Evolutionary conservation across 2,888 invertebrate genomes (phyloP).

Genomic region (Rhodophaea formosa): DNA sequence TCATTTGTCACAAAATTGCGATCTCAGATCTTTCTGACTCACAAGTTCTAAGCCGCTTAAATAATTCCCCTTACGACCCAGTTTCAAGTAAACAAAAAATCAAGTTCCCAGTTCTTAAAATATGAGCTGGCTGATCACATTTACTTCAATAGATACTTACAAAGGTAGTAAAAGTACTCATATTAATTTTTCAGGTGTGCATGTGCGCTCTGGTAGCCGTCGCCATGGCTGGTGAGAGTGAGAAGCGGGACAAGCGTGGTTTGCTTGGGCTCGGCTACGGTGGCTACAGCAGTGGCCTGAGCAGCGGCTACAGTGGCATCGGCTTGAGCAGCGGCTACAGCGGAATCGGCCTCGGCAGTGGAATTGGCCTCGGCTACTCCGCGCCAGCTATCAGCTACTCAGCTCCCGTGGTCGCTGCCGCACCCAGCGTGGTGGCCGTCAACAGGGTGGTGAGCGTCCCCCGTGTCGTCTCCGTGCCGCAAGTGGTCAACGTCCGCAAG

Average conservation of each 20-base stretch:
- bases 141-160: no score
- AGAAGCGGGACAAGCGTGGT: slow-evolving; percentile 29
- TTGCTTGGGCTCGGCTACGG: slow-evolving; percentile 21
- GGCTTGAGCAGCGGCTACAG: slow-evolving; percentile 21
- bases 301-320: slow-evolving; percentile 21
- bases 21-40: no score
- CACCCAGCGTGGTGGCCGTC: slow-evolving; percentile 40
- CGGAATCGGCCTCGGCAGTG: slow-evolving; percentile 15
- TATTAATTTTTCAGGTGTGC: slow-evolving; percentile 29
- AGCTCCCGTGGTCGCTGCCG: slow-evolving; percentile 23
- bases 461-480: slow-evolving; percentile 44
- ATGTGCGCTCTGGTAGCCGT: slow-evolving; percentile 33
- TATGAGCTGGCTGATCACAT: no score
- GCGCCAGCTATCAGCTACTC: slow-evolving; percentile 19
- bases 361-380: slow-evolving; percentile 19
- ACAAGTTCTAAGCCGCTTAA: no score
- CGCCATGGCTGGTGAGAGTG: slow-evolving; percentile 32
- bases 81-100: no score
- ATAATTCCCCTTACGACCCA: no score
- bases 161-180: not conserved
- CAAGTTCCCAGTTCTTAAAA: no score
- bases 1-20: no score
- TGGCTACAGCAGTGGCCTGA: slow-evolving; percentile 31
- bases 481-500: slow-evolving; percentile 47
- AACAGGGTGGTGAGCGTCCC: slow-evolving; percentile 49